phyloP scores from a whole-genome alignment of 2,888 invertebrate species.

The Agonopterix heracliana region DNA sequence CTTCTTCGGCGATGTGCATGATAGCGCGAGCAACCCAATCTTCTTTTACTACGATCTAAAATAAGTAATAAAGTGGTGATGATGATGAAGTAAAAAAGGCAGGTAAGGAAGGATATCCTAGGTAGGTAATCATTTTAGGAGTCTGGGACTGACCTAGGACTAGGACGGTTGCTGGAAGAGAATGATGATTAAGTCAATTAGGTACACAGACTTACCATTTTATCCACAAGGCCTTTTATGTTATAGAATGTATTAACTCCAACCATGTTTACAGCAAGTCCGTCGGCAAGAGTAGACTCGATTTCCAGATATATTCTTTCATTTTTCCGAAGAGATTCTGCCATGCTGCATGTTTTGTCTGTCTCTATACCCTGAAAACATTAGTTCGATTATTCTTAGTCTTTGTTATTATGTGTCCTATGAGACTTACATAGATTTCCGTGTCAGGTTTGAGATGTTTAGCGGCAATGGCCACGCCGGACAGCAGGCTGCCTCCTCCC shows the following conservation, averaged over 20 bases:
- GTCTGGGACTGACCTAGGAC: no score
- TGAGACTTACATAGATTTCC: slow-evolving; percentile 88
- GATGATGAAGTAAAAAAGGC: no score
- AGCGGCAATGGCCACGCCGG: slow-evolving; percentile 89
- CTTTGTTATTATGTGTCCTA: background rate
- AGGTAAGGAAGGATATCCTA: no score
- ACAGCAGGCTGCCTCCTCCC: slow-evolving; percentile 94
- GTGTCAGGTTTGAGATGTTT: slow-evolving; percentile 90
- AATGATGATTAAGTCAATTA: background rate
- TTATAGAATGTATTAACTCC: slow-evolving; percentile 62
- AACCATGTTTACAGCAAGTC: slow-evolving; percentile 70
- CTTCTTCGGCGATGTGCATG: slow-evolving; percentile 85
- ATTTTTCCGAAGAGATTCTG: slow-evolving; percentile 76
- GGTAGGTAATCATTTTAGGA: no score
- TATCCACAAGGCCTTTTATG: slow-evolving; percentile 54
- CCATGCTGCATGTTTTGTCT: slow-evolving; percentile 58
- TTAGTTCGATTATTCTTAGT: no score
- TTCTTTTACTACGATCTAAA: slow-evolving; percentile 86
- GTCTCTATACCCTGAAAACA: slow-evolving; percentile 54
- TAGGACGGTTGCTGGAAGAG: background rate
- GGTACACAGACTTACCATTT: slow-evolving; percentile 46
- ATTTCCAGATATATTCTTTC: slow-evolving; percentile 80
- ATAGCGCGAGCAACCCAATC: slow-evolving; percentile 90
- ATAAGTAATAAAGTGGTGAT: slow-evolving; percentile 10
- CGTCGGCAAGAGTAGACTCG: slow-evolving; percentile 87